phyloP scores from a whole-genome alignment of 2,113 vertebrate genomes.

The Tachysurus vachellii region DNA sequence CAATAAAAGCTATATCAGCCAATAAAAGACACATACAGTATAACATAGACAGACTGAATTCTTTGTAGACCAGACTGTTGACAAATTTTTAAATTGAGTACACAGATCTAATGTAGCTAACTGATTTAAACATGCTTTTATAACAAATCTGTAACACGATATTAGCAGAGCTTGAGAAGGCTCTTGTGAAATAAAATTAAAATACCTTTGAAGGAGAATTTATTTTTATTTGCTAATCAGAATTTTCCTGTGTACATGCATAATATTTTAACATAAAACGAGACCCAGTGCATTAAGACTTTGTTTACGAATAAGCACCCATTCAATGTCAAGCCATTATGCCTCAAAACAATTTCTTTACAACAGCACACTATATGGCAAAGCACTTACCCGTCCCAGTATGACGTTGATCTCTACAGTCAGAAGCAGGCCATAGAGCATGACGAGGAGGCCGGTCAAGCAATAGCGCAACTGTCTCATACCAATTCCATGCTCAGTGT shows the following conservation, averaged over 20 bases:
- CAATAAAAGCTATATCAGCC: background rate
- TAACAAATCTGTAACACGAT: background rate
- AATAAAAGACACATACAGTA: background rate
- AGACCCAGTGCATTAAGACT: background rate
- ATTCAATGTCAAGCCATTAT: background rate
- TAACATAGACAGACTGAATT: background rate
- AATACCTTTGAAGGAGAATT: background rate
- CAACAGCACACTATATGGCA: background rate
- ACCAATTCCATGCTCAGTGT: constrained; percentile 89
- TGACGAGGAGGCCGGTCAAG: constrained; percentile 87
- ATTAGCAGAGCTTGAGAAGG: background rate
- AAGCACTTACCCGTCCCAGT: constrained; percentile 84
- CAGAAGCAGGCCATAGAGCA: constrained; percentile 89
- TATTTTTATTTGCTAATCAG: background rate
- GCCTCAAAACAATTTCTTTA: background rate
- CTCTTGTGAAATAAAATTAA: background rate
- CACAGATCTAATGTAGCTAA: background rate
- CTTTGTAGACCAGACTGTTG: background rate
- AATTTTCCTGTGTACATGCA: too few relatives aligned
- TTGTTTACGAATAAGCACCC: background rate
- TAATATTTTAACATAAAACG: background rate
- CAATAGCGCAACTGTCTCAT: constrained; percentile 94
- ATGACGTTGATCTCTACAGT: constrained; percentile 96
- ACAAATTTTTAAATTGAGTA: background rate
- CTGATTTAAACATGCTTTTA: background rate